phyloP scores from a whole-genome alignment of 2,113 vertebrate genomes.

The Hippocampus comes region DNA sequence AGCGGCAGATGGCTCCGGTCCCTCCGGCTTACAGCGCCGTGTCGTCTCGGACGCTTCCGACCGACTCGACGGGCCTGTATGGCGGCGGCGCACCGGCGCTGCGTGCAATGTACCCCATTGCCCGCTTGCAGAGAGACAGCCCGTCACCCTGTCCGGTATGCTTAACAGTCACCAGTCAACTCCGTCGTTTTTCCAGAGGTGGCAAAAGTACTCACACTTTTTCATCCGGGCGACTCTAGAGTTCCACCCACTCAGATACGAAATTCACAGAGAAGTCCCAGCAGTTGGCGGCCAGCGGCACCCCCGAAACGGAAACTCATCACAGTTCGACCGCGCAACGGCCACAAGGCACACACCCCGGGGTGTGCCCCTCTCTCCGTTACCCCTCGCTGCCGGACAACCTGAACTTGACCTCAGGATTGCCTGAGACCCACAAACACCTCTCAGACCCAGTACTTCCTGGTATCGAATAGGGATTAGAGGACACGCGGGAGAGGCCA shows the following conservation, averaged over 20 bases:
- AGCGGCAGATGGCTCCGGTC: conserved; percentile 82
- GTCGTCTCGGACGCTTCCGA: conserved; percentile 65
- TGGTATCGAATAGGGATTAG: conserved; percentile 63
- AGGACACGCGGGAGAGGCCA: too few species aligned
- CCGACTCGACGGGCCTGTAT: conserved; percentile 72
- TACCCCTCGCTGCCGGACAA: conserved; percentile 86
- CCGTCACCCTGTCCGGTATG: conserved; percentile 69
- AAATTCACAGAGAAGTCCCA: conserved; percentile 68
- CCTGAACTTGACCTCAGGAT: conserved; percentile 71
- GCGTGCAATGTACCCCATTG: conserved; percentile 57
- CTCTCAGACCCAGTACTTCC: conserved; percentile 83
- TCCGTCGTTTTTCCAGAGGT: too few species aligned
- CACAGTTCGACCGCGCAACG: conserved; percentile 28
- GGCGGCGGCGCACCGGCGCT: conserved; percentile 62
- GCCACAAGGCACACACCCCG: background rate
- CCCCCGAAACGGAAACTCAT: conserved; percentile 65
- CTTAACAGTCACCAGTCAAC: background rate
- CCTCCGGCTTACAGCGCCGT: conserved; percentile 82
- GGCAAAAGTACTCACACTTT: background rate
- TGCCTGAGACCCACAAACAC: conserved; percentile 80
- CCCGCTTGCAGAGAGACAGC: conserved; percentile 54
- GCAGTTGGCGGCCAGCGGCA: conserved; percentile 71
- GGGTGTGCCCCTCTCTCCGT: conserved; percentile 59
- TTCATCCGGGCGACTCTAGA: conserved; percentile 32
- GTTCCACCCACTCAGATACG: conserved; percentile 60